phyloP scores from a whole-genome alignment of 2,113 vertebrate species.

The Caracal caracal region DNA sequence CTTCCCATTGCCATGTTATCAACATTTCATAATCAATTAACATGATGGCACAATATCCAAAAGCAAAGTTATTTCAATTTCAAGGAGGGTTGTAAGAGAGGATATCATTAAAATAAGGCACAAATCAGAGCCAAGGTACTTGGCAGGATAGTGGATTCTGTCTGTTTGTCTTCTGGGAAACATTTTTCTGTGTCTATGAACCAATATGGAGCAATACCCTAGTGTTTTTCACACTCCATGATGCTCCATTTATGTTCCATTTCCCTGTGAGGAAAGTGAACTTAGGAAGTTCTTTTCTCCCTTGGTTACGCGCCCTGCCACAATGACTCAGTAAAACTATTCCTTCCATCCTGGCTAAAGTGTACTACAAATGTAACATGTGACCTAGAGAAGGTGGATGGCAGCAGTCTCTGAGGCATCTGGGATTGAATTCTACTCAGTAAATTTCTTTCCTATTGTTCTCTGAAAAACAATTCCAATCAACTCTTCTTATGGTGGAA shows the following conservation, averaged over 20 bases:
- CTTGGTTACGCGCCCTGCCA: background rate
- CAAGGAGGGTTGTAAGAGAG: conserved; percentile 5
- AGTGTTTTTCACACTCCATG: background rate
- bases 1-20: background rate
- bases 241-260: background rate
- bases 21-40: conserved; percentile 6
- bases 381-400: too few relatives aligned
- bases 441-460: background rate
- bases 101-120: conserved; percentile 44
- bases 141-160: conserved; percentile 5
- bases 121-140: background rate
- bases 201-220: background rate
- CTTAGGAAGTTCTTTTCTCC: background rate
- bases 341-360: background rate
- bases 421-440: background rate
- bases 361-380: background rate
- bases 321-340: background rate
- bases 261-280: background rate
- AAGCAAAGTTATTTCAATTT: conserved; percentile 45
- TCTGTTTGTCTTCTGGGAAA: conserved; percentile 55
- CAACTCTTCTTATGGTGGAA: background rate
- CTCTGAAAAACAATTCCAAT: background rate
- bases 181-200: conserved; percentile 20
- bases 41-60: background rate
- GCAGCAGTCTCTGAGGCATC: background rate